phyloP scores from a whole-genome alignment of 2,113 vertebrate genomes.

The Rynchops niger region DNA sequence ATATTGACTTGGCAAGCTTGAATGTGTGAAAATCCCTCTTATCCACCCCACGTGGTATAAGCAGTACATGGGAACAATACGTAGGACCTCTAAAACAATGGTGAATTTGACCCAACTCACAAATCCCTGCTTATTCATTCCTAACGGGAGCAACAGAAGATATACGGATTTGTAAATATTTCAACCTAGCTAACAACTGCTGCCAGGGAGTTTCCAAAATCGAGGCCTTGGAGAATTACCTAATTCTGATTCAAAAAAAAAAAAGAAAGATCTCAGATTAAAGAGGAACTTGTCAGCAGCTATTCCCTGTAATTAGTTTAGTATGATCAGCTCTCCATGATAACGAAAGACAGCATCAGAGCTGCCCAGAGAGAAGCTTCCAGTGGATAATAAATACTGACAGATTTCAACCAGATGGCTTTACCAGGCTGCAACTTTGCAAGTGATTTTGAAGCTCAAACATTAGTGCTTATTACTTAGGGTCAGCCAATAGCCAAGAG shows the following conservation, averaged over 20 bases:
- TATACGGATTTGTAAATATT: constrained; percentile 46
- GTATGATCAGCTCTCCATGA: constrained; percentile 61
- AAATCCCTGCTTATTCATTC: constrained; percentile 52
- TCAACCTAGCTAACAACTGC: constrained; percentile 45
- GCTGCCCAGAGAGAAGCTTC: constrained; percentile 28
- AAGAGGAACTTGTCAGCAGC: constrained; percentile 60
- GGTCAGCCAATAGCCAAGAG: neutral
- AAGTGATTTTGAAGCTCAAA: constrained; percentile 45
- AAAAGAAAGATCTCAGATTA: constrained; percentile 31
- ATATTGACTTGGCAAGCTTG: constrained; percentile 21
- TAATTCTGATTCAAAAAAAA: constrained; percentile 10
- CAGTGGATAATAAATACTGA: constrained; percentile 63
- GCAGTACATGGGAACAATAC: constrained; percentile 5
- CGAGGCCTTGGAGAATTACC: constrained; percentile 14
- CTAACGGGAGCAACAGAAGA: neutral
- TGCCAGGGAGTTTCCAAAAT: constrained; percentile 61
- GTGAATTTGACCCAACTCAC: neutral
- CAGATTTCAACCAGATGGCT: constrained; percentile 67
- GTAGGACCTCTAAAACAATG: constrained; percentile 26
- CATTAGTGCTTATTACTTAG: constrained; percentile 42
- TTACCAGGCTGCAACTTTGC: constrained; percentile 31
- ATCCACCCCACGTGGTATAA: neutral
- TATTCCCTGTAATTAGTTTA: constrained; percentile 66
- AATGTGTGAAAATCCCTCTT: constrained; percentile 24
- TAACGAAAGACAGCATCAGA: constrained; percentile 55